Base-by-base conservation (phyloP, 2,797 vertebrate genomes). In the Sparidentex hasta region DNA sequence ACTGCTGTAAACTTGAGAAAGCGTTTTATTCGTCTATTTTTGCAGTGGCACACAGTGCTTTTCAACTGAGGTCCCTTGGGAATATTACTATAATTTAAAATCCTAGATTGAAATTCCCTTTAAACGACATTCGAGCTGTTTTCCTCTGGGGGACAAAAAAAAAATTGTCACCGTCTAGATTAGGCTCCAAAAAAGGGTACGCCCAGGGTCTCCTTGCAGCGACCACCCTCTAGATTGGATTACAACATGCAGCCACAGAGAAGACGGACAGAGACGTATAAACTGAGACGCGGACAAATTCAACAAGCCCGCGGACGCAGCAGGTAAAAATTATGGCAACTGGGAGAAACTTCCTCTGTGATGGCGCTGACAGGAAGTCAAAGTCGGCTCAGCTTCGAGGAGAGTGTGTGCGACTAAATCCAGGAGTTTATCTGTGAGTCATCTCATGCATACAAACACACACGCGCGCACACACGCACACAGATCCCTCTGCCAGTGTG, bases 361-460 rank as follows among this genome's bases (percentile, higher is more conserved):
- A 66, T 25, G 48, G 18, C 47, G 43, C 52, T 46, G 81, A 81
- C 78, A 70, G 78, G 11, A 63, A 43, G 52, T 74, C 73, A 81
- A 54, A 62, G 58, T 71, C 78, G 64, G 67, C 56, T 51, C 55
- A 27, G 73, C 58, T 81, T 81, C 47, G 23, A 14, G 23, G 46
- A 69, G 68, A 47, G 58, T 64, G 58, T 62, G 50, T 73, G 63
- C 18, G 65, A 80, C 51, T 71, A 81, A 80, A 86, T 84, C 83
- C 64, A 69, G 29, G 70, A 76, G 64, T 82, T 76, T 65, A 86
- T 87, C 73, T 55, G 41, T 44, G 59, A 85, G 66, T 83, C 80
- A 87, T 69, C 69, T 55, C 73, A 76, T 63, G 48, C 71, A 81
- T 47, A 57, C 52, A 74, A 61, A 81, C 55, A 48, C 69, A 71